A percentile compares a stretch with the other conserved stretches of the same genome.
These are phyloP conservation scores for Pyralis farinalis DNA, from an alignment of 2,888 invertebrate species.

Conservation along the genomic window DNA sequence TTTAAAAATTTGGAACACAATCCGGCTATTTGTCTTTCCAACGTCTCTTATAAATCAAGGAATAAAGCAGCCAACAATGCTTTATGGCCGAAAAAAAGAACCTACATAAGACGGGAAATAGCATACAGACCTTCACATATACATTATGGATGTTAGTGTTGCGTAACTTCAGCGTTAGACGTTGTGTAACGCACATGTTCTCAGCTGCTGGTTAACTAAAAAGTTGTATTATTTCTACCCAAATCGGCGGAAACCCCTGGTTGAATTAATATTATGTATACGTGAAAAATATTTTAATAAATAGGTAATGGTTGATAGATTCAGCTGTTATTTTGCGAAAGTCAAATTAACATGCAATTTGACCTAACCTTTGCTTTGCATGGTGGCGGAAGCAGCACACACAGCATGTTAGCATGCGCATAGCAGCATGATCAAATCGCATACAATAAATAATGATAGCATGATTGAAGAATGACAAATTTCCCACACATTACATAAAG, in stretches of 20 bases:
- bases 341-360: too few relatives aligned
- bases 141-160: conserved; percentile 73
- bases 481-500: too few relatives aligned
- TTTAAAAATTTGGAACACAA: conserved; percentile 90
- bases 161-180: conserved; percentile 45
- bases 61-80: conserved; percentile 84
- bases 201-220: not conserved
- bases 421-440: too few relatives aligned
- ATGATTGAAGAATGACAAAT: too few relatives aligned
- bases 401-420: too few relatives aligned
- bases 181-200: conserved; percentile 23
- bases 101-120: conserved; percentile 78
- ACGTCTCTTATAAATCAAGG: conserved; percentile 87
- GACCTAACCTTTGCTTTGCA: too few relatives aligned
- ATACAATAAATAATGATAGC: too few relatives aligned
- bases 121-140: conserved; percentile 72
- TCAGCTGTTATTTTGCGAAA: conserved; percentile 21
- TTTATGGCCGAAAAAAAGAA: conserved; percentile 81
- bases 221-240: too few relatives aligned
- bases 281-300: conserved; percentile 1
- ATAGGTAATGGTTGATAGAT: not conserved
- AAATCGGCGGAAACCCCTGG: too few relatives aligned
- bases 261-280: not conserved
- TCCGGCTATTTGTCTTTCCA: conserved; percentile 89
- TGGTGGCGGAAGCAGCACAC: too few relatives aligned